Evolutionary conservation across 2,797 vertebrate genomes (phyloP), one percentile per base, ranked within the genome.

Genomic region (Diplodus sargus): DNA sequence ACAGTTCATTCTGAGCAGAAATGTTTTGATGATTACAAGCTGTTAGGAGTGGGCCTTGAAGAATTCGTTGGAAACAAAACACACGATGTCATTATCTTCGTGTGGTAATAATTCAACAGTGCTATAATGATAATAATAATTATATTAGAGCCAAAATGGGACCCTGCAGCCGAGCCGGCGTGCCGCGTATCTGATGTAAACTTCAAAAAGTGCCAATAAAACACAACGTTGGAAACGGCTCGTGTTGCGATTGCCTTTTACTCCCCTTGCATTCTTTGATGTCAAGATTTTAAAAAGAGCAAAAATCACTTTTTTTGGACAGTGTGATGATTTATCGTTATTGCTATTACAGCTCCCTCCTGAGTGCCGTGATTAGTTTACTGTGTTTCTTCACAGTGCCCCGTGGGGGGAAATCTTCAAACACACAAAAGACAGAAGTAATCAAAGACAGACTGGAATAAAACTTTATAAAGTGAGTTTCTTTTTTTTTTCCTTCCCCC

Each of bases 381-480:
- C 83, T 77, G 59, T 80, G 73, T 73, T 63, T 74, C 61, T 78
- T 81, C 64, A 63, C 62, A 57, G 47, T 79, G 59, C 84, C 78
- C 68, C 81, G 58, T 63, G 20, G 73, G 59, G 59, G 72, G 67
- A 81, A 57, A 83, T 72, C 83, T 63, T 86, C 82, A 85, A 79
- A 83, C 67, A 72, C 52, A 83, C 47, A 80, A 61, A 39, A 84
- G 74, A 78, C 81, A 90, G 52, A 25, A 72, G 69, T 85, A 87
- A 88, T 89, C 72, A 90, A 90, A 91, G 78, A 62, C 74, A 76
- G 70, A 80, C 64, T 70, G 68, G 62, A 76, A 83, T 78, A 83
- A 85, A 86, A 88, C 68, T 89, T 89, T 88, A 63, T 83, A 76
- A 78, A 86, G 81, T 67, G 45, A 76, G 82, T 71, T 84, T 83